Evolutionary conservation across 2,888 invertebrate genomes (phyloP), one percentile per base, ranked within the genome.

Genomic region (Leptopilina syphax): DNA sequence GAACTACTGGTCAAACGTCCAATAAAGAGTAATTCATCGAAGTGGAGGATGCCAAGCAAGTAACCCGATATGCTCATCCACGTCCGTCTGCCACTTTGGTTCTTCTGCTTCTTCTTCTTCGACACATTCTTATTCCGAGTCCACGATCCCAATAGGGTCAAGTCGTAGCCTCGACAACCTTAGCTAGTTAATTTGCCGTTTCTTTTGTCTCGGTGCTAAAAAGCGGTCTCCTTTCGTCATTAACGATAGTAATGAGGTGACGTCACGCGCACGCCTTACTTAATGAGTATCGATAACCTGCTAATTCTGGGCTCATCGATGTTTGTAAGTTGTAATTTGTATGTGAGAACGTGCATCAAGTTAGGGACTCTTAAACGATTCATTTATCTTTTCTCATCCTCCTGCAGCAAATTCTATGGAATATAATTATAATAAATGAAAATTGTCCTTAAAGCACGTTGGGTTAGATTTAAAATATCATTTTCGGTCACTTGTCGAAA

Each of bases 1-100:
- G 90, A 88, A 86, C 88, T 89, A 86, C 90, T 88, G 88, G 81
- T 83, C 81, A 85, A 85, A 84, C 83, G 83, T 84, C 85, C 87
- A 87, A 88, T 86, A 86, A 85, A 86, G 88, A 88, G 88, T 87
- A 88, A 89, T 89, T 89, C 87, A 86, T 86, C 87, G 82, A 83
- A 87, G 85, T 85, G 78, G 88, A 89, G 89, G 89, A 91, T 89
- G 91, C 88, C 86, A 88, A 86, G 90, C 86, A 88, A 86, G 90
- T 90, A 90, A 90, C 89, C 87, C 86, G 90, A 90, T 88, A 87
- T 85, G 77, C 83, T 83, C 83, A 81, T 83, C 81, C 84, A 84
- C 87, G 85, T 83, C 76, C 83, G 82, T 83, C 83, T 82, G 80
- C 86, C 83, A 24, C 85, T 84, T 84, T 84, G 80, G 84, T 83